Conservation (phyloP, 1,140 invertebrate species). For the Fopius arisanus region DNA sequence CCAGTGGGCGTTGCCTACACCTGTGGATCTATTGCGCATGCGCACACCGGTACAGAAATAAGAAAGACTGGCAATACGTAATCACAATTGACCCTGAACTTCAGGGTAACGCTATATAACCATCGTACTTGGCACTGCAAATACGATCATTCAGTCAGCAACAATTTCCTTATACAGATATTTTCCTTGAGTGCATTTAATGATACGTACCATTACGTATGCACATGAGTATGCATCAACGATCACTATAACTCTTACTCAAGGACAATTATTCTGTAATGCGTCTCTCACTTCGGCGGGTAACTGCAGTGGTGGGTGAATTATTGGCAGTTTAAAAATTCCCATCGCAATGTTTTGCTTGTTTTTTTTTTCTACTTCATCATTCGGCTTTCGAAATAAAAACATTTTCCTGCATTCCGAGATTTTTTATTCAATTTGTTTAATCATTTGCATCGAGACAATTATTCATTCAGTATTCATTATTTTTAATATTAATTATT, state of each 20-base stretch:
- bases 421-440: no score
- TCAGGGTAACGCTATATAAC: slow-evolving; percentile 38
- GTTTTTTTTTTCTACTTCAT: no score
- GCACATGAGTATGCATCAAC: slow-evolving; percentile 32
- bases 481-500: no score
- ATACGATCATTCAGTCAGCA: slow-evolving; percentile 30
- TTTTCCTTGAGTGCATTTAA: slow-evolving; percentile 45
- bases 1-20: neutral
- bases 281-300: neutral
- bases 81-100: slow-evolving; percentile 61
- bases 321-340: neutral
- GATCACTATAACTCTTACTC: slow-evolving; percentile 44
- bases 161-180: slow-evolving; percentile 59
- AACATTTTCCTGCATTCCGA: no score
- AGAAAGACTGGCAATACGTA: slow-evolving; percentile 37
- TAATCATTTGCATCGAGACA: no score
- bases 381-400: no score
- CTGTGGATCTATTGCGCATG: slow-evolving; percentile 23
- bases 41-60: slow-evolving; percentile 50
- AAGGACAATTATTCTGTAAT: slow-evolving; percentile 39
- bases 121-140: neutral
- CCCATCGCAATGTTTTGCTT: no score
- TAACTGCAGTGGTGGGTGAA: neutral
- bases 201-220: slow-evolving; percentile 29
- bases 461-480: no score